Base-by-base conservation (phyloP, 1,140 invertebrate species). In the Meteorus sp. region DNA sequence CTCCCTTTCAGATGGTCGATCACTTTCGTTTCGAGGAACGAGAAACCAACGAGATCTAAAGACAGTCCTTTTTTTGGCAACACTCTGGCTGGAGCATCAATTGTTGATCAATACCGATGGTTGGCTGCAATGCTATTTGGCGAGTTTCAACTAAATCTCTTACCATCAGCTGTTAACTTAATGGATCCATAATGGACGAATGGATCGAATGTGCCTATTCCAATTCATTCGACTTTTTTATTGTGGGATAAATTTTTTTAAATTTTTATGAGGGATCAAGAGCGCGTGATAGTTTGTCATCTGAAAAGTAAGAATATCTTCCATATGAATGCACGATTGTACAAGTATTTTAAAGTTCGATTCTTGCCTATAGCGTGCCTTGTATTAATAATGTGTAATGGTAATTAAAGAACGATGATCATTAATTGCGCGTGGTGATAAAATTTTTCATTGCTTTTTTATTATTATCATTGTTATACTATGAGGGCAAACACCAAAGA, bases 51-150 rank as follows among this genome's bases (percentile, higher is more conserved):
- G 66, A 83, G 91, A 70, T 86, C 83, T 22, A 91, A 88, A 74
- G 88, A 89, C 39, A 84, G 77, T 31, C 89, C 89, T 0, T 93
- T 82, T 76, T 92, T 94, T 73, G 91, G 92, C 1, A 85, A 85
- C 60, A 89, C 88, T 0, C 76, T 93, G 25, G 88, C 87, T 2
- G 91, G 90, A 50, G 84, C 83, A 17, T 86, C 87, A 19, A 86
- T 86, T 53, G 84, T 88, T 19, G 86, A 90, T 39, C 84, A 89
- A 61, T 82, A 90, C 6, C 85, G 84, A 53, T 93, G 90, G 89
- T 82, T 90, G 56, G 84, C 87, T 8, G 87, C 88, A 13, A 86
- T 94, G 78, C 77, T 88, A 52, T 84, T 89, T 62, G 85, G 85
- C 1, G 83, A 91, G 67, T 85, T 90, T 64, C 80, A 81, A 37